Base-by-base conservation (phyloP, 2,888 invertebrate genomes). In the Athalia rosae region DNA sequence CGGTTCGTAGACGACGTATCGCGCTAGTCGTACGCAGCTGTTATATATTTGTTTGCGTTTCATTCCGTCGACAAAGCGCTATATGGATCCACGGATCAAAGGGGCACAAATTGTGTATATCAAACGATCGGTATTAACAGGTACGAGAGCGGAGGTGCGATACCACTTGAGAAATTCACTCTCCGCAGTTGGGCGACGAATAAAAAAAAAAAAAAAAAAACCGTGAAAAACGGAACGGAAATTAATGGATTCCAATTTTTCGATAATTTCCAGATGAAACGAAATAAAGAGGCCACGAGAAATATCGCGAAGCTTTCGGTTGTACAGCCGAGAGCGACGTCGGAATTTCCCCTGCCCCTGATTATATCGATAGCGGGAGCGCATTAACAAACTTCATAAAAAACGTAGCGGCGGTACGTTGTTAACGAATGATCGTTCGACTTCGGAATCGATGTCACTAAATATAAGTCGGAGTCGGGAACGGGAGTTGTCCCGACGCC, bases 1-100 rank as follows among this genome's bases (percentile, higher is more conserved):
- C 28, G 71, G 56, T 71, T 71, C 56, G 58, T 71, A 58, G 71
- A 56, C 71, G 43, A 66, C 66, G 45, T 43, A 28, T 43, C 11
- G 62, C 28, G 45, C 43, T 43, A 62, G n/a, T 13, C 59, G 6
- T 59, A 13, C 13, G 11, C 59, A n/a, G 11, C 6, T 59, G 13
- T 59, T 8, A 59, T 59, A 59, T 6, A 11, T 11, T 13, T n/a
- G 13, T 8, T 6, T 59, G 13, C 59, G 48, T 28, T 67, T 53
- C 50, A 67, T 67, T 67, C 50, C 15, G 67, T 67, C 66, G 50
- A 62, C 15, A 41, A 11, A 62, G 11, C 43, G 43, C 1, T 4
- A 15, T 8, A 8, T 45, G 15, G 64, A 45, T 64, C 45, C 47
- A 13, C 47, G 47, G 45, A 64, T 64, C 64, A 64, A 64, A 64